phyloP scores from a whole-genome alignment of 2,888 invertebrate species.

The Dynastes tityus region DNA sequence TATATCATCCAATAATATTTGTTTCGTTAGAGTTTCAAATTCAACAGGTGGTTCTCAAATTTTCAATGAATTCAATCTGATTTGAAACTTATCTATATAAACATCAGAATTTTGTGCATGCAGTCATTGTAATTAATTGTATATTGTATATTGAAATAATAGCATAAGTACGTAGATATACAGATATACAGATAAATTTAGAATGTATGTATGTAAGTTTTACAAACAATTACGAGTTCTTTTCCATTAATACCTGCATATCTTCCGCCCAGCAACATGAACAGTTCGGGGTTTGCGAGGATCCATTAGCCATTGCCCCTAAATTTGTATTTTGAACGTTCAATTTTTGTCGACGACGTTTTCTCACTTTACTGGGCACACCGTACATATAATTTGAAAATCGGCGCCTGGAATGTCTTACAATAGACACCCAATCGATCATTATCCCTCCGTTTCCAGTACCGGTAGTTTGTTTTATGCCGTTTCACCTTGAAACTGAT shows the following conservation, averaged over 20 bases:
- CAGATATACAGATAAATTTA: too few species aligned
- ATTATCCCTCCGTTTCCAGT: conserved; percentile 65
- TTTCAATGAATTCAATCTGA: conserved; percentile 22
- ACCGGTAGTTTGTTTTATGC: background rate
- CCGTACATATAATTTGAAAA: conserved; percentile 82
- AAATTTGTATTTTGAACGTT: conserved; percentile 53
- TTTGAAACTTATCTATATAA: conserved; percentile 1
- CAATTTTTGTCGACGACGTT: conserved; percentile 70
- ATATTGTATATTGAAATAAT: too few species aligned
- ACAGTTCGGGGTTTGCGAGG: conserved; percentile 63
- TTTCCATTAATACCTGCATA: conserved; percentile 60
- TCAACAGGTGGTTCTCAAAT: background rate
- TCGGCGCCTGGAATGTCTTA: conserved; percentile 80
- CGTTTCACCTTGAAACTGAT: background rate
- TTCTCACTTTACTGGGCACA: conserved; percentile 78
- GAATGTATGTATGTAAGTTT: too few species aligned
- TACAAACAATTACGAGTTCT: too few species aligned
- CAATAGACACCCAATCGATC: conserved; percentile 87
- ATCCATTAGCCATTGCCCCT: conserved; percentile 46
- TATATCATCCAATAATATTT: too few species aligned
- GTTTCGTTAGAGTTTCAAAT: too few species aligned
- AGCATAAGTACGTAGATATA: too few species aligned
- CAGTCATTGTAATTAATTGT: too few species aligned
- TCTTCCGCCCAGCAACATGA: conserved; percentile 70
- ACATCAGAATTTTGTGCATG: too few species aligned